Evolutionary conservation across 2,888 invertebrate genomes (phyloP).

Genomic region (Epirrita christyi): DNA sequence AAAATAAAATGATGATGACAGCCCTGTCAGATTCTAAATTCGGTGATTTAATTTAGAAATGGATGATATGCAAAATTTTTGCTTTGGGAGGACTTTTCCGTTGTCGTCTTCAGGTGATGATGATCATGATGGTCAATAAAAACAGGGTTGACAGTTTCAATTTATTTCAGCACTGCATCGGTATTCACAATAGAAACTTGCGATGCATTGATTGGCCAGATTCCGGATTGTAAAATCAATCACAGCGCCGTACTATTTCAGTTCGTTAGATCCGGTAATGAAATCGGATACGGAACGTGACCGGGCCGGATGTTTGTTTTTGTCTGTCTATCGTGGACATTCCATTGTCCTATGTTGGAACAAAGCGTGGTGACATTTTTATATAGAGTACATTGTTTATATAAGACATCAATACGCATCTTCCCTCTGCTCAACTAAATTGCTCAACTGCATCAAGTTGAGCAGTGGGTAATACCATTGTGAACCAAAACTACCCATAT

Average conservation of each 20-base stretch:
- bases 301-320: constrained; percentile 35
- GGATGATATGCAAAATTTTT: too few relatives aligned
- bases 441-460: too few relatives aligned
- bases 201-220: constrained; percentile 22
- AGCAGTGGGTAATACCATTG: too few relatives aligned
- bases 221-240: constrained; percentile 54
- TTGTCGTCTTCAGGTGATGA: neutral
- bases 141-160: neutral
- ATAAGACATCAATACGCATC: too few relatives aligned
- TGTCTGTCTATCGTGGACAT: constrained; percentile 17
- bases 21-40: too few relatives aligned
- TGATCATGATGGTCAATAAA: neutral
- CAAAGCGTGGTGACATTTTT: too few relatives aligned
- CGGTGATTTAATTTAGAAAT: too few relatives aligned
- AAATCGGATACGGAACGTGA: constrained; percentile 65
- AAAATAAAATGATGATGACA: too few relatives aligned
- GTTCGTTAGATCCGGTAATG: constrained; percentile 68
- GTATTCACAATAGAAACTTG: constrained; percentile 19
- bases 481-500: too few relatives aligned
- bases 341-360: neutral
- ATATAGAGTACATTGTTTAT: too few relatives aligned
- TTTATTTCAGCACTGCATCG: neutral
- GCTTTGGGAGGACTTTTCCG: too few relatives aligned
- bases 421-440: too few relatives aligned
- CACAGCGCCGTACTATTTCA: constrained; percentile 51